Conservation (phyloP, 2,888 invertebrate species). For the Patella depressa region DNA sequence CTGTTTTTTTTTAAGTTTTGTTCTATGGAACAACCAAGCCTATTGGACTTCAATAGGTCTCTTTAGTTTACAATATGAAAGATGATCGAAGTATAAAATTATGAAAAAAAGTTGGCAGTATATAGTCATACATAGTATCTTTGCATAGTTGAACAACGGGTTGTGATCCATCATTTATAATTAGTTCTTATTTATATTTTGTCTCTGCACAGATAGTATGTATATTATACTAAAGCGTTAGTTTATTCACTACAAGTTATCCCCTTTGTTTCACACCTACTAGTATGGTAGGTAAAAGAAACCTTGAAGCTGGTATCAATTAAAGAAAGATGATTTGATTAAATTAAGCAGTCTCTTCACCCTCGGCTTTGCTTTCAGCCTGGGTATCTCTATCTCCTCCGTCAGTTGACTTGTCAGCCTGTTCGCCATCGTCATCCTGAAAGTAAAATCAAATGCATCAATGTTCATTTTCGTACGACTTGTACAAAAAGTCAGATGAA, state of each 20-base stretch:
- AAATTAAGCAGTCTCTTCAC: neutral
- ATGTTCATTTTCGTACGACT: neutral
- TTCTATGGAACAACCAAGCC: neutral
- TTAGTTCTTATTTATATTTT: too few species aligned
- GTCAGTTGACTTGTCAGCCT: constrained; percentile 3
- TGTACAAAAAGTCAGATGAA: too few species aligned
- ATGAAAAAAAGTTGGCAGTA: neutral
- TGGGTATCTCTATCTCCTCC: constrained; percentile 27
- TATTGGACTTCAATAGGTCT: neutral
- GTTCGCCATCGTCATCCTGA: constrained; percentile 2
- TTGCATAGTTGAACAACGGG: neutral
- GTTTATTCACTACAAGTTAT: too few species aligned
- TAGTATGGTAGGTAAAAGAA: too few species aligned
- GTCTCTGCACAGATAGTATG: too few species aligned
- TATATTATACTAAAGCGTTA: too few species aligned
- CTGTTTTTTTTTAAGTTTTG: neutral
- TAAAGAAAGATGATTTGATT: too few species aligned
- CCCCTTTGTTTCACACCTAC: too few species aligned
- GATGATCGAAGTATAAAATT: neutral
- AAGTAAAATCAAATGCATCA: constrained; percentile 15
- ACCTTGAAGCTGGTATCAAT: too few species aligned
- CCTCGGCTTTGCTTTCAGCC: constrained; percentile 26
- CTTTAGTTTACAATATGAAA: neutral
- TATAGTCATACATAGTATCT: neutral
- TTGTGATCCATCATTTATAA: too few species aligned